Evolutionary conservation across 2,113 vertebrate species (phyloP), one percentile per base, ranked within the genome.

Genomic region (Gobiocypris rarus): DNA sequence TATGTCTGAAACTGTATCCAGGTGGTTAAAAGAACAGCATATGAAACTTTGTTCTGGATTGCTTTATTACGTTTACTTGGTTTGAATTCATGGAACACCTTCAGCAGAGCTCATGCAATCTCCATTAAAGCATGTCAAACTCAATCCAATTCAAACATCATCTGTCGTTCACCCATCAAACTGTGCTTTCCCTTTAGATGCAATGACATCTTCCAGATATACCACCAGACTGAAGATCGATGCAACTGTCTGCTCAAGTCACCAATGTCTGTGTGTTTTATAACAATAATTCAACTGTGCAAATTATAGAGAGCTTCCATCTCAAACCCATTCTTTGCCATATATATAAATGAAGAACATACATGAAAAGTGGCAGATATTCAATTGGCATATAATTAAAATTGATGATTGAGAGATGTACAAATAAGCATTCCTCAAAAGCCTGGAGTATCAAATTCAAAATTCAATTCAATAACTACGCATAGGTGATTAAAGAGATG

Each of bases 221-320:
- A n/a, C n/a, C n/a, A n/a, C 15, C 67, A 58, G 80, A 83, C 48
- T 79, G 80, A 80, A 77, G 63, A 87, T 87, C 86, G 74, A 85
- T 85, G 74, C 22, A 52, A 41, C 80, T 70, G 81, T 79, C 80
- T 80, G 11, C 83, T 69, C 34, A n/a, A 28, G 43, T 77, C 43
- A 75, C 45, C 22, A 31, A 45, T 43, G 50, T 79, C 43, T 50
- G 43, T 71, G 69, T 71, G 77, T 73, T 65, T 56, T 80, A 75
- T 69, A 77, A 61, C 75, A 26, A 67, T 54, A 54, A 54, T 63
- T 70, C 74, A 82, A 54, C 65, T 24, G 34, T 63, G 45, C 8
- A 52, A 17, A 65, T 65, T 7, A 63, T 15, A 63, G 13, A 15
- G 26, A 3, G 13, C 24, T 61, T 28, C 61, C 26, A 63, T 63